Percentiles rank a stretch among this genome's conserved stretches.
phyloP scores from a whole-genome alignment of 1,140 invertebrate species.

The Pemphigus obesinymphae region DNA sequence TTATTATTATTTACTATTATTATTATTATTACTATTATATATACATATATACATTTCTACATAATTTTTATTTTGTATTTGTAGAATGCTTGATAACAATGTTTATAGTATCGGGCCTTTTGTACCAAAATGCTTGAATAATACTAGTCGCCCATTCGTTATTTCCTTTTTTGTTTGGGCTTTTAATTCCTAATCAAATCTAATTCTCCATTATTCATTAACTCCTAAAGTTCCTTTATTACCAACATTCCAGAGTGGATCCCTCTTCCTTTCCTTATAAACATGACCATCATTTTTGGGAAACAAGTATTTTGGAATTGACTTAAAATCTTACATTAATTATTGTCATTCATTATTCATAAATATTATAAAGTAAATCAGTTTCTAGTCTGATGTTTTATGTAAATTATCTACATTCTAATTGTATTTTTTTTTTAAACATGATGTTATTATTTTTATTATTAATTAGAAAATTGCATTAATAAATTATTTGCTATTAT shows the following conservation, averaged over 20 bases:
- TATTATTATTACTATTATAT: not conserved
- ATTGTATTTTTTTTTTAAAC: slow-evolving; percentile 2
- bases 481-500: slow-evolving; percentile 27
- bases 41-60: not conserved
- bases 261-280: slow-evolving; percentile 39
- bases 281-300: slow-evolving; percentile 27
- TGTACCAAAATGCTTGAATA: slow-evolving; percentile 33
- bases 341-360: slow-evolving; percentile 22
- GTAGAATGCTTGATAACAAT: slow-evolving; percentile 12
- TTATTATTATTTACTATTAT: slow-evolving; percentile 14
- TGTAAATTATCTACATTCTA: slow-evolving; percentile 2
- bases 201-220: slow-evolving; percentile 23
- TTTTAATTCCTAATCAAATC: slow-evolving; percentile 6
- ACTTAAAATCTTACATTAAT: slow-evolving; percentile 12
- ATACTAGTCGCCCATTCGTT: slow-evolving; percentile 20
- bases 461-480: not conserved
- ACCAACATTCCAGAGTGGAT: slow-evolving; percentile 41
- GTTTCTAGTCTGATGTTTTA: slow-evolving; percentile 29
- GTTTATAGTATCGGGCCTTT: not conserved
- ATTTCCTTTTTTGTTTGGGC: slow-evolving; percentile 7
- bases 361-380: slow-evolving; percentile 4
- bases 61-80: slow-evolving; percentile 14
- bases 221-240: slow-evolving; percentile 39
- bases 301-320: slow-evolving; percentile 39
- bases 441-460: slow-evolving; percentile 13